A percentile compares a stretch with the other conserved stretches of the same genome.
Evolutionary conservation across 2,888 invertebrate species (phyloP).

Genomic region (Apotomis turbidana): DNA sequence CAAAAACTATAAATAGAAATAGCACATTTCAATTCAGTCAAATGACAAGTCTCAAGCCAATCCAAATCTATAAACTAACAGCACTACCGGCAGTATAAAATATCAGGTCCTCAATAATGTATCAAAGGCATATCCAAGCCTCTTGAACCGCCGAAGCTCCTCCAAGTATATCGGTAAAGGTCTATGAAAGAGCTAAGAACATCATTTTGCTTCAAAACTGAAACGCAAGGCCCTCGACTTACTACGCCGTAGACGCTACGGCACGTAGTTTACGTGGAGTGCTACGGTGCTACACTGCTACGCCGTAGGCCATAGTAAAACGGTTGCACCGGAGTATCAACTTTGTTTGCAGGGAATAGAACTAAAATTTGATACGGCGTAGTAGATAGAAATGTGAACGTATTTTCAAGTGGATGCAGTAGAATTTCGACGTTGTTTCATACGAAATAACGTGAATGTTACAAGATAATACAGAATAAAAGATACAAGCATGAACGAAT

Average conservation of each 20-base stretch:
- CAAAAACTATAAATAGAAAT: too few relatives aligned
- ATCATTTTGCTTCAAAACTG: constrained; percentile 34
- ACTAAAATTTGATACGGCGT: not conserved
- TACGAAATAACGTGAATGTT: not conserved
- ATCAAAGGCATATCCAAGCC: constrained; percentile 4
- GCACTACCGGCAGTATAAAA: not conserved
- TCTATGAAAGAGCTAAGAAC: constrained; percentile 30
- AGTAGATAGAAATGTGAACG: constrained; percentile 1
- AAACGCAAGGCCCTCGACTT: constrained; percentile 52
- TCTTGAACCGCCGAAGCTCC: constrained; percentile 22
- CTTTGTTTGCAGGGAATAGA: not conserved
- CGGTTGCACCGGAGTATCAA: constrained; percentile 44
- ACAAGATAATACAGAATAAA: not conserved
- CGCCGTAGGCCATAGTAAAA: constrained; percentile 55
- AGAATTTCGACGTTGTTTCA: not conserved
- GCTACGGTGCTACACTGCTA: constrained; percentile 61
- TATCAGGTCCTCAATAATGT: not conserved
- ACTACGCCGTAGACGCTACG: constrained; percentile 69
- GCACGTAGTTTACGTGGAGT: constrained; percentile 63
- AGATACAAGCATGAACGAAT: not conserved
- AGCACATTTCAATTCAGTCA: too few relatives aligned
- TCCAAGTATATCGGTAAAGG: constrained; percentile 36
- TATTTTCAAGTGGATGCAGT: constrained; percentile 3
- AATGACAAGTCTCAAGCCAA: too few relatives aligned
- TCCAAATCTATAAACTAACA: not conserved